phyloP scores from a whole-genome alignment of 2,797 vertebrate genomes.

The Echiichthys vipera region DNA sequence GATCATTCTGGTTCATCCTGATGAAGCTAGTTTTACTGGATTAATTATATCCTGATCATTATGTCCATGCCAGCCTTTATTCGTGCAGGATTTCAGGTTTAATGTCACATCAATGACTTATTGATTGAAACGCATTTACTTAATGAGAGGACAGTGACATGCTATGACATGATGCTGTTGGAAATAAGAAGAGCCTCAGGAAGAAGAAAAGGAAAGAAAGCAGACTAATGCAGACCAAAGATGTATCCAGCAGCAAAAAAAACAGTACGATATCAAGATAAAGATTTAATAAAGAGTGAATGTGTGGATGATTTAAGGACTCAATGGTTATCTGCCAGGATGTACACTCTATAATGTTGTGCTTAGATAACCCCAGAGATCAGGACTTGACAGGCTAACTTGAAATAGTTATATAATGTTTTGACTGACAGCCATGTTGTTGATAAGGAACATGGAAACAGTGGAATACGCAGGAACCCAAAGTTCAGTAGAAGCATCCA shows the following conservation, averaged over 20 bases:
- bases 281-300: background rate
- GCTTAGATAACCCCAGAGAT: slow-evolving; percentile 3
- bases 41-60: background rate
- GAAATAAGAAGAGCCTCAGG: background rate
- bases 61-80: background rate
- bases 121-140: background rate
- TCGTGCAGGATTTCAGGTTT: slow-evolving; percentile 14
- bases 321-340: background rate
- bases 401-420: slow-evolving; percentile 1
- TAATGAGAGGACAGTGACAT: background rate
- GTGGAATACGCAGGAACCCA: slow-evolving; percentile 1
- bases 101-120: background rate
- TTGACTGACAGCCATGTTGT: background rate
- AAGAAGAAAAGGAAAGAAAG: background rate
- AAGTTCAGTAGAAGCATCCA: background rate
- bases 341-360: background rate
- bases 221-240: background rate
- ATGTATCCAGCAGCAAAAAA: background rate
- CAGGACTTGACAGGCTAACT: background rate
- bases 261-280: background rate
- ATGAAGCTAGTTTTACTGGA: background rate
- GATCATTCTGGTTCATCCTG: slow-evolving; percentile 8
- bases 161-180: background rate
- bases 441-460: slow-evolving; percentile 3
- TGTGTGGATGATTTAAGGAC: background rate